Conservation (phyloP, 2,797 vertebrate species). For the Clarias fuscus region DNA sequence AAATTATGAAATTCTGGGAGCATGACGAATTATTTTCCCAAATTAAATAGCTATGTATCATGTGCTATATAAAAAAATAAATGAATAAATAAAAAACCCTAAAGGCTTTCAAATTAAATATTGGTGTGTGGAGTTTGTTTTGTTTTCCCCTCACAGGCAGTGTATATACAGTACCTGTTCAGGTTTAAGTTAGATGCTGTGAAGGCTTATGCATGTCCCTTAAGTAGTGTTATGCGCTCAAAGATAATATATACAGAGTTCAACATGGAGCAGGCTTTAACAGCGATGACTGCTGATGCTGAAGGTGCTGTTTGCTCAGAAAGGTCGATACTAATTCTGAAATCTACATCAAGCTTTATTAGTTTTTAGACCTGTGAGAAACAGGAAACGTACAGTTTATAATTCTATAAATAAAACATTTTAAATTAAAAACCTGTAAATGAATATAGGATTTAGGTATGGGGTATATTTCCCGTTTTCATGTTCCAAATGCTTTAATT, state of each 20-base stretch:
- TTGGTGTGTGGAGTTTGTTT: no score
- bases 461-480: not conserved
- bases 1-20: no score
- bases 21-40: no score
- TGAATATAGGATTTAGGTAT: not conserved
- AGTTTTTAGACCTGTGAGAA: not conserved
- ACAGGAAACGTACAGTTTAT: not conserved
- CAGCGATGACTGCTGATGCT: conserved; percentile 69
- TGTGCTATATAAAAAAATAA: no score
- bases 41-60: no score
- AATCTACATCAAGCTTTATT: not conserved
- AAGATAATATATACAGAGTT: conserved; percentile 49
- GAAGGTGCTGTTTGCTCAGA: conserved; percentile 38
- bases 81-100: no score
- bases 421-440: not conserved
- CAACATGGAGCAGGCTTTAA: conserved; percentile 63
- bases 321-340: not conserved
- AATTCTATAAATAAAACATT: not conserved
- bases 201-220: not conserved
- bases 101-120: no score
- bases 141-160: not conserved
- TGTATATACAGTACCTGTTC: not conserved
- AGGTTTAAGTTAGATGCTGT: not conserved
- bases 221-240: conserved; percentile 45
- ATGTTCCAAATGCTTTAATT: not conserved